These are phyloP conservation scores for Metacarcinus magister DNA, from an alignment of 2,888 invertebrate genomes.

Conservation along the genomic window DNA sequence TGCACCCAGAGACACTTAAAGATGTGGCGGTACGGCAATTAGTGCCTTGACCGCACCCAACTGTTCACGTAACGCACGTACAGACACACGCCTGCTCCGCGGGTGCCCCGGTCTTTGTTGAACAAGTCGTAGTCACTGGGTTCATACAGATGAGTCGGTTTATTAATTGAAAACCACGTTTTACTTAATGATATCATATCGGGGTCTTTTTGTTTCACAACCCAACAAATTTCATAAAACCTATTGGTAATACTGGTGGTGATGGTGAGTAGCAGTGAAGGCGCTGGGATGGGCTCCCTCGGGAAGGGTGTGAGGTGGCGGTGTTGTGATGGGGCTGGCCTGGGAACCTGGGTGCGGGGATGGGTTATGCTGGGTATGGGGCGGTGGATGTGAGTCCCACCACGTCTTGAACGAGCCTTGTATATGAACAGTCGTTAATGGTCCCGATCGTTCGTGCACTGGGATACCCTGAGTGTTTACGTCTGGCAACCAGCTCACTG, in stretches of 20 bases:
- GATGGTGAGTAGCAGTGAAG: neutral
- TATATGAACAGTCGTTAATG: neutral
- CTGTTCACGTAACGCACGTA: neutral
- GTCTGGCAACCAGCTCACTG: neutral
- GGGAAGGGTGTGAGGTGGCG: slow-evolving; percentile 7
- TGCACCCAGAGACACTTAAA: neutral
- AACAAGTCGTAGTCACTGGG: slow-evolving; percentile 42
- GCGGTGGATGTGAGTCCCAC: slow-evolving; percentile 23
- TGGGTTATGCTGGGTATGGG: slow-evolving; percentile 3
- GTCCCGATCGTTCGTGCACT: neutral
- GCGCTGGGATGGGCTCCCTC: neutral
- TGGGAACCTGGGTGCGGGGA: neutral
- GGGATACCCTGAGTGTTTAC: slow-evolving; percentile 6
- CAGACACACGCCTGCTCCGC: neutral
- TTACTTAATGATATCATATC: slow-evolving; percentile 1
- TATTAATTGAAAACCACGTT: slow-evolving; percentile 28
- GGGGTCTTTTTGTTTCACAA: neutral
- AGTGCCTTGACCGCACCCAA: too few relatives aligned
- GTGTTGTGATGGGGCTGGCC: neutral
- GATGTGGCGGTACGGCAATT: too few relatives aligned
- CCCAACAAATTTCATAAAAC: neutral
- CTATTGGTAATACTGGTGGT: slow-evolving; percentile 47
- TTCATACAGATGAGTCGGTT: neutral
- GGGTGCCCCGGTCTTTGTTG: slow-evolving; percentile 32
- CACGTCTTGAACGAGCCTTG: slow-evolving; percentile 12